A percentile compares a stretch with the other conserved stretches of the same genome.
Conservation (phyloP, 2,888 invertebrate genomes). For the Labia minor region DNA sequence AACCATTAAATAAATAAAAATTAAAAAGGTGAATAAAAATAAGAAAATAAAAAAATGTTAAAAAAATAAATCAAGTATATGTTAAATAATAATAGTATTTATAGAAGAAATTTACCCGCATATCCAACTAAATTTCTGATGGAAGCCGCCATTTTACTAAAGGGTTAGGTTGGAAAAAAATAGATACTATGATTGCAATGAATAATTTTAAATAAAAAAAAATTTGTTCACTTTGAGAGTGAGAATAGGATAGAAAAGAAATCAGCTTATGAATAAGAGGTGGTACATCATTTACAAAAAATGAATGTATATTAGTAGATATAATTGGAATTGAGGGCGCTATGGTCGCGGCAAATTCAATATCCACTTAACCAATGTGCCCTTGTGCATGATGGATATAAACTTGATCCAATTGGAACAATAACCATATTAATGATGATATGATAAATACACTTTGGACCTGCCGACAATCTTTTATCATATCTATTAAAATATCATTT, state of each 20-base stretch:
- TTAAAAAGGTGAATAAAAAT: background rate
- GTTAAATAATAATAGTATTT: background rate
- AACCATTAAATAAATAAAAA: background rate
- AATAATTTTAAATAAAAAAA: too few relatives aligned
- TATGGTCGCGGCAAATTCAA: background rate
- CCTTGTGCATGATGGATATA: background rate
- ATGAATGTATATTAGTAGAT: background rate
- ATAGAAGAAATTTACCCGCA: background rate
- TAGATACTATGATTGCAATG: too few relatives aligned
- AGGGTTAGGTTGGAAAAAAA: too few relatives aligned
- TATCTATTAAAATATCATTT: too few relatives aligned
- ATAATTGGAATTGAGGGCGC: background rate
- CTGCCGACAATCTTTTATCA: too few relatives aligned
- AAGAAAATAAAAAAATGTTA: background rate
- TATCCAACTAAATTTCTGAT: background rate
- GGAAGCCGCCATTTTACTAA: too few relatives aligned
- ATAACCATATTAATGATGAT: too few relatives aligned
- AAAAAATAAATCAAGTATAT: background rate
- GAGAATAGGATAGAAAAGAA: background rate
- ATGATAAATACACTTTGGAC: too few relatives aligned
- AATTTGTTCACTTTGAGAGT: background rate
- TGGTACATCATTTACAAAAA: too few relatives aligned
- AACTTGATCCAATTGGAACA: conserved; percentile 3
- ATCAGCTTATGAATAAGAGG: background rate
- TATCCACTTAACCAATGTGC: background rate